These are phyloP conservation scores for Chrysopilus asiliformis DNA, from an alignment of 2,888 invertebrate species.

Conservation along the genomic window DNA sequence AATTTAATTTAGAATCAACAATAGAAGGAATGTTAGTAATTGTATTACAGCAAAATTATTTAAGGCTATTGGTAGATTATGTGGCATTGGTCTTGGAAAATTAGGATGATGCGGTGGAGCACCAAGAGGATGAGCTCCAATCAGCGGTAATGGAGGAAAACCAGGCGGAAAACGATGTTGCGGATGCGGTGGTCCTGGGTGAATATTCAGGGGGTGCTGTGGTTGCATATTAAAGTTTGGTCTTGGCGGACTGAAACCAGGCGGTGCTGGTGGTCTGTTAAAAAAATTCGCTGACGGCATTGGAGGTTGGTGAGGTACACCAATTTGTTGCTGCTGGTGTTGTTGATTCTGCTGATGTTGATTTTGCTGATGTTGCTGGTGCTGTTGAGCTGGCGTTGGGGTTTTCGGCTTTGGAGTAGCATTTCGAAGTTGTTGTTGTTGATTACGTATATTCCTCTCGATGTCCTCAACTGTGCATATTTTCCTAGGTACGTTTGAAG, in stretches of 20 bases:
- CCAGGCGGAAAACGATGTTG: conserved; percentile 29
- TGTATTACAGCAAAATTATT: conserved; percentile 31
- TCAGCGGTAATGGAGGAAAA: conserved; percentile 20
- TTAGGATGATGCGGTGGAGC: conserved; percentile 32
- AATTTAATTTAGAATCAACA: conserved; percentile 4
- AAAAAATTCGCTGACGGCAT: conserved; percentile 14
- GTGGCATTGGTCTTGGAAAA: conserved; percentile 25
- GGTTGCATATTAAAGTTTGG: conserved; percentile 16
- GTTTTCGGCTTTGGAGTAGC: conserved; percentile 8
- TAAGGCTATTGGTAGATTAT: conserved; percentile 32
- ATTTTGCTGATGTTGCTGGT: conserved; percentile 15
- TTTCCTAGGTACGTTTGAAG: conserved; percentile 21
- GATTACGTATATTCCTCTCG: conserved; percentile 32
- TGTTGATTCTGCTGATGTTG: conserved; percentile 14
- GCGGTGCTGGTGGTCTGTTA: conserved; percentile 19
- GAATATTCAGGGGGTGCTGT: conserved; percentile 18
- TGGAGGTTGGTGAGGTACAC: conserved; percentile 15
- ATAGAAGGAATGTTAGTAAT: not conserved
- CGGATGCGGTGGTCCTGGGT: conserved; percentile 22
- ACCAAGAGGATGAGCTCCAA: conserved; percentile 6
- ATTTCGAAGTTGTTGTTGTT: conserved; percentile 30
- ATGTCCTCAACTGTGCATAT: conserved; percentile 34
- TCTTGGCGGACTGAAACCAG: conserved; percentile 20
- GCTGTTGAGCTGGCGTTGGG: conserved; percentile 10
- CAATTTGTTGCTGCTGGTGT: conserved; percentile 18